Conservation (phyloP, 2,888 invertebrate species). For the Orthosia gracilis region DNA sequence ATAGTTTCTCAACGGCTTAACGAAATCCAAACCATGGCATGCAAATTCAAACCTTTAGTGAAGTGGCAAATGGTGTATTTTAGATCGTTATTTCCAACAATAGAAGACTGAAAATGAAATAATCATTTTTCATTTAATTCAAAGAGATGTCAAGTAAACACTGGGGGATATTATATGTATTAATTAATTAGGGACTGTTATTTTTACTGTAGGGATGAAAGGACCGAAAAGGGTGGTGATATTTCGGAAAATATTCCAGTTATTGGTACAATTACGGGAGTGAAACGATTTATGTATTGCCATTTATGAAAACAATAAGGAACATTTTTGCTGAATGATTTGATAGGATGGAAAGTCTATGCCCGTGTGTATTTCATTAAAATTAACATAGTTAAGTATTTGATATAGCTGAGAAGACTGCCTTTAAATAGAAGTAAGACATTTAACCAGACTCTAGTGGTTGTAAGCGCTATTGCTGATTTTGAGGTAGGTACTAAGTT, state of each 20-base stretch:
- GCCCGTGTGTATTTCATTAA: too few species aligned
- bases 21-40: background rate
- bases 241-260: conserved; percentile 44
- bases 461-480: too few species aligned
- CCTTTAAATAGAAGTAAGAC: too few species aligned
- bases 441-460: too few species aligned
- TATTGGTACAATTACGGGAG: conserved; percentile 15
- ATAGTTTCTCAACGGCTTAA: conserved; percentile 62
- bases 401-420: too few species aligned
- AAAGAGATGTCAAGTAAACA: conserved; percentile 74
- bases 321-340: background rate
- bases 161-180: conserved; percentile 62
- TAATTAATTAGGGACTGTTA: conserved; percentile 60
- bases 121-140: conserved; percentile 80
- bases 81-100: conserved; percentile 26
- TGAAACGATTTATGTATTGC: conserved; percentile 19
- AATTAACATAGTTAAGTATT: too few species aligned
- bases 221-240: conserved; percentile 18
- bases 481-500: too few species aligned
- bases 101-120: conserved; percentile 72
- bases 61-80: conserved; percentile 12
- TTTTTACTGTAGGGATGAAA: conserved; percentile 55
- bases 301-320: background rate
- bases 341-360: background rate
- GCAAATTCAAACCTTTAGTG: background rate